Percentiles rank a stretch among this genome's conserved stretches.
These are phyloP conservation scores for Tuberolachnus salignus DNA, from an alignment of 2,888 invertebrate species.

Conservation along the genomic window DNA sequence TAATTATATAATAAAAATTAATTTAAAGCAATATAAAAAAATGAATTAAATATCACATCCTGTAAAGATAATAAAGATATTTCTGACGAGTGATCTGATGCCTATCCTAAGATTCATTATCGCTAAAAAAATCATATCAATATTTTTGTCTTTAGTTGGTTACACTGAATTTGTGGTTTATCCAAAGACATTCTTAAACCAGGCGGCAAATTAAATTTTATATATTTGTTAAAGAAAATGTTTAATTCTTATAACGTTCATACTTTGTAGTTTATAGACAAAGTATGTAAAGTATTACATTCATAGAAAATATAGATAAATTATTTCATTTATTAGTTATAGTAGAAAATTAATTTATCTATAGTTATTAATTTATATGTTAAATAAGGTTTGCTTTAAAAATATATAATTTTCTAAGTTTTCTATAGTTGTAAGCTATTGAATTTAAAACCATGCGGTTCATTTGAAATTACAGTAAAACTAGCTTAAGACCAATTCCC, in stretches of 20 bases:
- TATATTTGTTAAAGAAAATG: not conserved
- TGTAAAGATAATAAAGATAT: constrained; percentile 1
- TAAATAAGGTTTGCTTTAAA: too few relatives aligned
- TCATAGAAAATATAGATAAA: too few relatives aligned
- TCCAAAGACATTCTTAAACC: constrained; percentile 28
- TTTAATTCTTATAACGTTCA: too few relatives aligned
- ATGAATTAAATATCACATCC: constrained; percentile 45
- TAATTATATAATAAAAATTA: constrained; percentile 26
- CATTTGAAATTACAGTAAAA: too few relatives aligned
- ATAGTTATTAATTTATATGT: too few relatives aligned
- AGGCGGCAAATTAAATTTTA: constrained; percentile 17
- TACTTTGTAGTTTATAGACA: not conserved
- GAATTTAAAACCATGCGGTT: too few relatives aligned
- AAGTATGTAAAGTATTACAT: not conserved
- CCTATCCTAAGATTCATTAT: constrained; percentile 34
- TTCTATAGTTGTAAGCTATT: too few relatives aligned
- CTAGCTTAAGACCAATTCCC: too few relatives aligned
- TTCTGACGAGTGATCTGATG: constrained; percentile 15
- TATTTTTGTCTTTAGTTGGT: constrained; percentile 23
- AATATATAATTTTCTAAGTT: too few relatives aligned
- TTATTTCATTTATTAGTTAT: too few relatives aligned
- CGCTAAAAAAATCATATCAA: constrained; percentile 47
- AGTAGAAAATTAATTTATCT: too few relatives aligned
- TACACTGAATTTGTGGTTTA: constrained; percentile 22
- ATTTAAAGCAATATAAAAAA: constrained; percentile 28